phyloP scores from a whole-genome alignment of 2,888 invertebrate species.

The Pyrochroa serraticornis region DNA sequence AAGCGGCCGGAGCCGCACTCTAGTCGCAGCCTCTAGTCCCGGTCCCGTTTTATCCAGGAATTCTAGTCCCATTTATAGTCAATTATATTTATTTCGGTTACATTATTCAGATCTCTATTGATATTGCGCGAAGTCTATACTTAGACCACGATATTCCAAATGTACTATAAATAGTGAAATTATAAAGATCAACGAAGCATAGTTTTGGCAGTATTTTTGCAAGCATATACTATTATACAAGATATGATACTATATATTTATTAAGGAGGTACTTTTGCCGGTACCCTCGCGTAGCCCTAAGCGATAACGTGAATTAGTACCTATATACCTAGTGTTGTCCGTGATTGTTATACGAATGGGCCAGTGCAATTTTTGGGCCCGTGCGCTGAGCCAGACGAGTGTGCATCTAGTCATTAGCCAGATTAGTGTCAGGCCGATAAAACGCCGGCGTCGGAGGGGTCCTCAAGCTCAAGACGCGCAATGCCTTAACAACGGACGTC shows the following conservation, averaged over 20 bases:
- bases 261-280: conserved; percentile 19
- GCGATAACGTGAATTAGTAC: conserved; percentile 14
- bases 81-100: conserved; percentile 51
- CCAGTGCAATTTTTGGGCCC: conserved; percentile 55
- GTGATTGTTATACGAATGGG: conserved; percentile 37
- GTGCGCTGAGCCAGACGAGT: conserved; percentile 55
- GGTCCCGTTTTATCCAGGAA: conserved; percentile 41
- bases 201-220: conserved; percentile 60
- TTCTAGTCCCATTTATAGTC: conserved; percentile 58
- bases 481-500: too few relatives aligned
- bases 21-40: conserved; percentile 55
- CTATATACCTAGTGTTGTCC: conserved; percentile 21
- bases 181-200: conserved; percentile 49
- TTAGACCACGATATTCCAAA: conserved; percentile 23
- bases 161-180: conserved; percentile 16
- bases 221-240: conserved; percentile 49
- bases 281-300: conserved; percentile 5
- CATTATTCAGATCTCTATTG: conserved; percentile 37
- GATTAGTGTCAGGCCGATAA: conserved; percentile 51
- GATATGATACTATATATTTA: conserved; percentile 37
- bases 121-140: conserved; percentile 31
- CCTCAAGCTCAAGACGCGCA: too few relatives aligned
- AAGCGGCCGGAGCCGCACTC: conserved; percentile 35
- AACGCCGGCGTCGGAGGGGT: conserved; percentile 8
- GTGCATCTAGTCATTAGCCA: conserved; percentile 58